A percentile compares a stretch with the other conserved stretches of the same genome.
Conservation (phyloP, 2,113 vertebrate species). For the Catharus minimus region DNA sequence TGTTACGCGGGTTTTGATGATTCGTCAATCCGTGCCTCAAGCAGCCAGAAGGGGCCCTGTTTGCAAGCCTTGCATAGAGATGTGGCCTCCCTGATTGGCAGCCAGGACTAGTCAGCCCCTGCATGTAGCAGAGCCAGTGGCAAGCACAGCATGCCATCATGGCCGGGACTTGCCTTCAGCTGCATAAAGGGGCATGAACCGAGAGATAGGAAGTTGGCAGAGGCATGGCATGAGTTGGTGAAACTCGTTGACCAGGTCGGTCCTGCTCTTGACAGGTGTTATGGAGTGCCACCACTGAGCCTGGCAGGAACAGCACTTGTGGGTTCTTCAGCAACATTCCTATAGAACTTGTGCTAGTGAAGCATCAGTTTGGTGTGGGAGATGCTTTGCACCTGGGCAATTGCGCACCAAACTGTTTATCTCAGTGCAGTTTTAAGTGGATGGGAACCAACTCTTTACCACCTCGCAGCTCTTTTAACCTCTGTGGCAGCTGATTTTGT, state of each 20-base stretch:
- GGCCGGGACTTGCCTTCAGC: background rate
- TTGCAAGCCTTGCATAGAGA: background rate
- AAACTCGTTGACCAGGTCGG: accelerated
- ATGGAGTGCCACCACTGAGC: background rate
- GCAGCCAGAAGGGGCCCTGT: background rate
- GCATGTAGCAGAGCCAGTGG: accelerated
- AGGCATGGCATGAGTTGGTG: background rate
- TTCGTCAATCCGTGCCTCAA: background rate
- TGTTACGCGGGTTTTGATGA: conserved; percentile 16
- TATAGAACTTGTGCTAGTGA: background rate
- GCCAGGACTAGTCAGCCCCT: background rate
- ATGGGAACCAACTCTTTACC: background rate
- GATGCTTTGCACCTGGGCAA: background rate
- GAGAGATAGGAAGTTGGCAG: background rate
- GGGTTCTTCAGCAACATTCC: background rate
- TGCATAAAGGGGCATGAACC: background rate
- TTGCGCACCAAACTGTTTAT: background rate
- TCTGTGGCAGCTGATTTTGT: background rate
- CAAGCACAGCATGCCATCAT: background rate
- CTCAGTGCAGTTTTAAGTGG: background rate
- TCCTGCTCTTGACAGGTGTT: background rate
- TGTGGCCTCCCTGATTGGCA: background rate
- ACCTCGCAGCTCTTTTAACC: background rate
- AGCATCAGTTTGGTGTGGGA: background rate
- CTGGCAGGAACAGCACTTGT: background rate